Evolutionary conservation across 2,888 invertebrate genomes (phyloP).

Genomic region (Fabriciana adippe): DNA sequence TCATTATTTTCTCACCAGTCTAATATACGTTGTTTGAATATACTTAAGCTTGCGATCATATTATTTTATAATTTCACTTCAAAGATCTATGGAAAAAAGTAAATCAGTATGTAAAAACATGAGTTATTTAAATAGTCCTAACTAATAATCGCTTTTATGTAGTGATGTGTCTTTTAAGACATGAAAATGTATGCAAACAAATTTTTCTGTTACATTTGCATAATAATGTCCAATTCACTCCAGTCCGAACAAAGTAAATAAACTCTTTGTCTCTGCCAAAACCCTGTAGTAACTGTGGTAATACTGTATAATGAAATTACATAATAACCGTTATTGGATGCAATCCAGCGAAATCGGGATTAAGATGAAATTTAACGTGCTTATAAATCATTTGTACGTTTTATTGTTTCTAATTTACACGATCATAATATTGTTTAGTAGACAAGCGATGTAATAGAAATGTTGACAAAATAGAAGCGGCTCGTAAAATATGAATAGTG

Average conservation of each 20-base stretch:
- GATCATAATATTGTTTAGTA: conserved; percentile 25
- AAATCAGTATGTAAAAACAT: too few relatives aligned
- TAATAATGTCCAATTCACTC: conserved; percentile 7
- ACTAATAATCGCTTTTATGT: not conserved
- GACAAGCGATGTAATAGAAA: conserved; percentile 16
- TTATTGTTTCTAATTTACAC: conserved; percentile 32
- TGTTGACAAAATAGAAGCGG: conserved; percentile 17
- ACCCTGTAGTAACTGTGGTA: conserved; percentile 21
- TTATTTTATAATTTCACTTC: too few relatives aligned
- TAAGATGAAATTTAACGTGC: conserved; percentile 23
- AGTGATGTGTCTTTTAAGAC: not conserved
- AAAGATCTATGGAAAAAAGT: too few relatives aligned
- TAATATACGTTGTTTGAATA: too few relatives aligned
- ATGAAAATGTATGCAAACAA: conserved; percentile 4
- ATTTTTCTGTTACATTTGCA: conserved; percentile 11
- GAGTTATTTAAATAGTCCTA: too few relatives aligned
- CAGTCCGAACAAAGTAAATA: conserved; percentile 18
- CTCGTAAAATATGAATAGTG: conserved; percentile 18
- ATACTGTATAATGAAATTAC: conserved; percentile 32
- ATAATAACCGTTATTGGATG: conserved; percentile 34
- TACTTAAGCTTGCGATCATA: too few relatives aligned
- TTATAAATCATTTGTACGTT: conserved; percentile 31
- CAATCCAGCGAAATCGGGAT: conserved; percentile 22
- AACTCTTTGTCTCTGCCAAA: conserved; percentile 23
- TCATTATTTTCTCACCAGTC: too few relatives aligned